Base-by-base conservation (phyloP, 1,140 invertebrate species). In the Chrysopa pallens region DNA sequence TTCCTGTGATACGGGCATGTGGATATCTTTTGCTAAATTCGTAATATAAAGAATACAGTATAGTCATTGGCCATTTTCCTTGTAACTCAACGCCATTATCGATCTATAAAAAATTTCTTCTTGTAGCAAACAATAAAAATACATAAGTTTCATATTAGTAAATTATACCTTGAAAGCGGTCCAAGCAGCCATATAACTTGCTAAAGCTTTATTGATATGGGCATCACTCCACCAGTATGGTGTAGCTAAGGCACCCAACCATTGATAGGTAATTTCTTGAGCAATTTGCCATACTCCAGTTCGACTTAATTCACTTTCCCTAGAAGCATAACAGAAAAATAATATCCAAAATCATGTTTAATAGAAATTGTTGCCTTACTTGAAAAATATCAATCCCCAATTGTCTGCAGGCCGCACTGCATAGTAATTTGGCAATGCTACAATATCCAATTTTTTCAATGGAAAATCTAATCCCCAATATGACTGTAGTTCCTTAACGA, bases 381-480 rank as follows among this genome's bases (percentile, higher is more conserved):
- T 82, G 56, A 83, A 80, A 9, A 81, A 62, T 46, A 84, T 71
- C 6, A 86, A 59, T 4, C 83, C 83, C 80, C 80, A 85, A 52
- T 72, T 76, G 51, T 83, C 78, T 35, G 78, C 76, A 0, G 77
- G 73, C 50, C 72, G 72, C 0, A 69, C 64, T 0, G 70, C 69
- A 46, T 74, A 70, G 52, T 88, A 85, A 51, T 80, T 81, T 1
- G 89, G 88, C 38, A 94, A 64, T 1, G 84, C 87, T 0, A 93
- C 70, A 9, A 91, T 63, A 60, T 95, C 88, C 40, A 85, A 59
- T 57, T 82, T 78, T 0, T 68, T 61, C 8, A 88, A 55, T 3
- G 84, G 80, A 53, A 87, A 78, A 0, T 67, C 60, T 15, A 72
- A 62, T 31, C 70, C 73, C 57, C 88, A 80, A 57, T 82, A 81